A percentile compares a stretch with the other conserved stretches of the same genome.
phyloP scores from a whole-genome alignment of 1,140 invertebrate genomes.

The Papilio polyxenes region DNA sequence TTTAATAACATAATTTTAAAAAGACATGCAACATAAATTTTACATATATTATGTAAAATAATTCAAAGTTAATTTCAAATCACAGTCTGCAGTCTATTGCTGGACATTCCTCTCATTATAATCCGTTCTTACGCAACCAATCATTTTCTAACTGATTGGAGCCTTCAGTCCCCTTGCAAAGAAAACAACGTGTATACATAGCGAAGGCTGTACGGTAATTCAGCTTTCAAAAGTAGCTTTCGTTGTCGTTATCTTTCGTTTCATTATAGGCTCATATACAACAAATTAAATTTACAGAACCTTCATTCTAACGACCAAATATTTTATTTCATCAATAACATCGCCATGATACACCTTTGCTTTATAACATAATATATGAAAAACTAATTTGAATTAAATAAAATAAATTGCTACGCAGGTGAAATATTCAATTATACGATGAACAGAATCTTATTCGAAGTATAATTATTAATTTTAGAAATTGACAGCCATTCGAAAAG shows the following conservation, averaged over 20 bases:
- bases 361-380: neutral
- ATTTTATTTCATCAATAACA: no score
- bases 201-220: no score
- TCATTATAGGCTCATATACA: no score
- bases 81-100: neutral
- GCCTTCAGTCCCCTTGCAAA: neutral
- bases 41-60: neutral
- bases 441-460: neutral
- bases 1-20: no score
- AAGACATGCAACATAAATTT: neutral
- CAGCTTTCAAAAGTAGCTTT: no score
- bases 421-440: neutral
- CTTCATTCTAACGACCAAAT: no score
- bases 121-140: neutral
- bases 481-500: neutral
- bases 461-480: constrained; percentile 6
- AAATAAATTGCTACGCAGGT: neutral
- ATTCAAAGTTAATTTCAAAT: neutral
- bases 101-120: neutral
- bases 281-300: no score
- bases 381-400: neutral
- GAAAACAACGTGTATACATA: neutral
- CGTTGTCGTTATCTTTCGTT: no score
- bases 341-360: neutral
- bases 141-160: neutral